Evolutionary conservation across 2,888 invertebrate genomes (phyloP).

Genomic region (Lamellibrachia satsuma): DNA sequence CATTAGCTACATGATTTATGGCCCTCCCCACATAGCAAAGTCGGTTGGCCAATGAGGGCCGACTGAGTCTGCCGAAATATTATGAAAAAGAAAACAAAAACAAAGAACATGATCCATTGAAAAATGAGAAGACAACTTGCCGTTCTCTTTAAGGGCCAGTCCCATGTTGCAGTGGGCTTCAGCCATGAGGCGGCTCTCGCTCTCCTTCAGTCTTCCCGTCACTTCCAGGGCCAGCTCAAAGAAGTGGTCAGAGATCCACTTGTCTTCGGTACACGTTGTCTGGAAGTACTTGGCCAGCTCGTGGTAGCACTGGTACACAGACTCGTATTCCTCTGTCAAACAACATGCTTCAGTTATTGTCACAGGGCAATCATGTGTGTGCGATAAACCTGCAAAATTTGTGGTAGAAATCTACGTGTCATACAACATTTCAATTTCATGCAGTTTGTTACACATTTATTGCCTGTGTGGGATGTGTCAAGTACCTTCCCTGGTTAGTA

Average conservation of each 20-base stretch:
- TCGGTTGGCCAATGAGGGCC: too few relatives aligned
- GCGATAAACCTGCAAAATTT: too few relatives aligned
- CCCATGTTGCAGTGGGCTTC: conserved; percentile 63
- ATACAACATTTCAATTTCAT: too few relatives aligned
- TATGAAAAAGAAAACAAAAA: background rate
- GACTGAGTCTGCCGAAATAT: too few relatives aligned
- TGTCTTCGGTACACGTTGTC: conserved; percentile 51
- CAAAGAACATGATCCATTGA: background rate
- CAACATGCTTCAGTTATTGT: background rate
- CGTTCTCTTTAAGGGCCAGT: conserved; percentile 59
- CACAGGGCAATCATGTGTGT: background rate
- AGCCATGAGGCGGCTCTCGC: conserved; percentile 34
- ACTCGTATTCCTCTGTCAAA: conserved; percentile 51
- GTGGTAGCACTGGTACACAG: conserved; percentile 55
- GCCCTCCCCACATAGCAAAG: too few relatives aligned
- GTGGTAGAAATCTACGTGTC: too few relatives aligned
- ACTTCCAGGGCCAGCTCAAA: conserved; percentile 40
- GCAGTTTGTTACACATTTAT: too few relatives aligned
- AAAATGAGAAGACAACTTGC: conserved; percentile 41
- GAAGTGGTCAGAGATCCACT: conserved; percentile 64
- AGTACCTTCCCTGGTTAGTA: too few relatives aligned
- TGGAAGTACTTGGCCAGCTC: conserved; percentile 61
- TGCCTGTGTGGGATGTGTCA: too few relatives aligned
- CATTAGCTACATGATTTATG: too few relatives aligned
- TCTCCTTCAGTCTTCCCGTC: background rate